Conservation (phyloP, 2,888 invertebrate species). For the Leptopilina drosophilae region DNA sequence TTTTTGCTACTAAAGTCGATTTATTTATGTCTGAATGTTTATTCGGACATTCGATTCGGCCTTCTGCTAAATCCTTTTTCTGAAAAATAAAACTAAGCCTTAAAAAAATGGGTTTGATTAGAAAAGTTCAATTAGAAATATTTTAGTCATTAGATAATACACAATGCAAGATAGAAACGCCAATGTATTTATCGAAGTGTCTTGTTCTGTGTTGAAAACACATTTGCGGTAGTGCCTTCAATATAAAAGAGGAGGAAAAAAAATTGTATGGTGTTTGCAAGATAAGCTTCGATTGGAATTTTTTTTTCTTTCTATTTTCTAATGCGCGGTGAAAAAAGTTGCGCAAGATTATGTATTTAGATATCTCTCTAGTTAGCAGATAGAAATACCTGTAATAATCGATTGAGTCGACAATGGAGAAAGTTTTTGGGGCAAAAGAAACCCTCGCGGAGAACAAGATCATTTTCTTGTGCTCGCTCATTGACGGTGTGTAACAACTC, state of each 20-base stretch:
- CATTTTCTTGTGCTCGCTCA: constrained; percentile 53
- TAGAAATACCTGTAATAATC: constrained; percentile 64
- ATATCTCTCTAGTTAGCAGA: constrained; percentile 53
- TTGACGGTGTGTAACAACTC: constrained; percentile 45
- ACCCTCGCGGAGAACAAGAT: constrained; percentile 59
- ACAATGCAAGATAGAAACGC: constrained; percentile 10
- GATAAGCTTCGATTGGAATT: constrained; percentile 31
- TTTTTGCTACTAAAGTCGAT: too few species aligned
- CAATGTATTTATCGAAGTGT: neutral
- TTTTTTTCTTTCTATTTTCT: constrained; percentile 16
- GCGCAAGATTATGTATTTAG: constrained; percentile 46
- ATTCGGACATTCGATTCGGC: too few species aligned
- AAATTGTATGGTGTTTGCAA: constrained; percentile 36
- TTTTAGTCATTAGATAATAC: constrained; percentile 1
- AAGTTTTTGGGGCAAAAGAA: constrained; percentile 65
- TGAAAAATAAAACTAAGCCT: too few species aligned
- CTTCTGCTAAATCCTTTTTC: too few species aligned
- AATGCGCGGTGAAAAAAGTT: constrained; percentile 42
- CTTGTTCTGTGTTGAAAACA: neutral
- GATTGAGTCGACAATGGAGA: constrained; percentile 71
- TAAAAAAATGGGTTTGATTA: neutral
- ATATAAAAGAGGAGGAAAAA: neutral
- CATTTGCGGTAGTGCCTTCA: constrained; percentile 7
- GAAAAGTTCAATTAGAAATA: neutral
- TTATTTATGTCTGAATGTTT: too few species aligned